phyloP scores from a whole-genome alignment of 2,888 invertebrate genomes.

The Isoperla grammatica region DNA sequence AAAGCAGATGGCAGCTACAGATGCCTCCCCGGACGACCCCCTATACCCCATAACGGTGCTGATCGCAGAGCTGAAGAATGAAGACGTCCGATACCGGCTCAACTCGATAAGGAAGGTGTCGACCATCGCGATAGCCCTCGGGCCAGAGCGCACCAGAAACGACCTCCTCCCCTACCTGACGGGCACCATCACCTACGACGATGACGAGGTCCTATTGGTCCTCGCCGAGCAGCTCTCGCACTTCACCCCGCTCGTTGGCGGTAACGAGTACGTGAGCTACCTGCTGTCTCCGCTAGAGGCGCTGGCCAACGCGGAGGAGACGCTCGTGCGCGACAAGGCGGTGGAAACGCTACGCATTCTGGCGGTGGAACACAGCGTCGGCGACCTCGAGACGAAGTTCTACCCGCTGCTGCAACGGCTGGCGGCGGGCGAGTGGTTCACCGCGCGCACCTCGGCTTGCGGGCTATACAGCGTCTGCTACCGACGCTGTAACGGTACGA shows the following conservation, averaged over 20 bases:
- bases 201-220: slow-evolving; percentile 96
- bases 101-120: slow-evolving; percentile 75
- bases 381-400: slow-evolving; percentile 92
- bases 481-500: slow-evolving; percentile 60
- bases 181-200: slow-evolving; percentile 96
- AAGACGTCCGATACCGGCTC: slow-evolving; percentile 46
- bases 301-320: slow-evolving; percentile 96
- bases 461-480: slow-evolving; percentile 85
- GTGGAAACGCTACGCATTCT: slow-evolving; percentile 92
- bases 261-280: slow-evolving; percentile 92
- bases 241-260: slow-evolving; percentile 93
- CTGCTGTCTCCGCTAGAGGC: slow-evolving; percentile 92
- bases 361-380: slow-evolving; percentile 87
- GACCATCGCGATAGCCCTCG: slow-evolving; percentile 95
- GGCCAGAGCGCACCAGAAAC: slow-evolving; percentile 89
- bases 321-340: slow-evolving; percentile 98
- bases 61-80: slow-evolving; percentile 13
- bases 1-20: too few relatives aligned
- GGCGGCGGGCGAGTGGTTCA: slow-evolving; percentile 92
- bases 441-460: slow-evolving; percentile 87
- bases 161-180: slow-evolving; percentile 98
- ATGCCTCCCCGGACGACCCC: too few relatives aligned
- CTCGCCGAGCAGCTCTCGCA: slow-evolving; percentile 96
- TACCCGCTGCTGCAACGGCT: slow-evolving; percentile 90
- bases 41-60: slow-evolving; percentile 11